These are phyloP conservation scores for Ricordea florida DNA, from an alignment of 92 coral and sea anemone species.

Conservation along the genomic window DNA sequence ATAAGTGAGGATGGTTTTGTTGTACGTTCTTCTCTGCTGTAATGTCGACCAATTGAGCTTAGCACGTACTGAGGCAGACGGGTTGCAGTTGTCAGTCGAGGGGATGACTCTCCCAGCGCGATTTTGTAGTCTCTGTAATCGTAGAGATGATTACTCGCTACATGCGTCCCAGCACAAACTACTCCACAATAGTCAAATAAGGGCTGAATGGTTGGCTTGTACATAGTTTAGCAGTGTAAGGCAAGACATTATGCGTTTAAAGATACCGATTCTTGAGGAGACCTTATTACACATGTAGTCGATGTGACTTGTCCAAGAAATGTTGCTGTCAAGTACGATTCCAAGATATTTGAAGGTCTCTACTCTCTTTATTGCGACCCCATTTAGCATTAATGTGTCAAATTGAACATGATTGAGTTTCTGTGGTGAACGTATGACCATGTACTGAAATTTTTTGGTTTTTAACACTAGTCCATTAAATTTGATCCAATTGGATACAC, in stretches of 20 bases:
- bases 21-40: slow-evolving; percentile 26
- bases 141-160: slow-evolving; percentile 14
- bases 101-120: slow-evolving; percentile 41
- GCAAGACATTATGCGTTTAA: slow-evolving; percentile 41
- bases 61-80: slow-evolving; percentile 7
- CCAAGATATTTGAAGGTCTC: neutral
- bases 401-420: neutral
- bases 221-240: slow-evolving; percentile 19
- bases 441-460: no score
- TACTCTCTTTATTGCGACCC: slow-evolving; percentile 1
- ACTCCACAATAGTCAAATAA: slow-evolving; percentile 34
- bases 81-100: slow-evolving; percentile 14
- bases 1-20: slow-evolving; percentile 19
- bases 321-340: neutral
- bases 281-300: no score
- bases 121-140: no score
- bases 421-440: slow-evolving; percentile 6
- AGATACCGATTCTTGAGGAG: no score
- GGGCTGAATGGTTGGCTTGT: slow-evolving; percentile 17
- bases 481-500: no score
- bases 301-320: no score
- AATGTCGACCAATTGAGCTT: slow-evolving; percentile 40
- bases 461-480: no score
- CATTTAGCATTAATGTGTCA: neutral
- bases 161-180: slow-evolving; percentile 42